A percentile compares a stretch with the other conserved stretches of the same genome.
Evolutionary conservation across 2,113 vertebrate genomes (phyloP).

Genomic region (Notarius quadriscutis): DNA sequence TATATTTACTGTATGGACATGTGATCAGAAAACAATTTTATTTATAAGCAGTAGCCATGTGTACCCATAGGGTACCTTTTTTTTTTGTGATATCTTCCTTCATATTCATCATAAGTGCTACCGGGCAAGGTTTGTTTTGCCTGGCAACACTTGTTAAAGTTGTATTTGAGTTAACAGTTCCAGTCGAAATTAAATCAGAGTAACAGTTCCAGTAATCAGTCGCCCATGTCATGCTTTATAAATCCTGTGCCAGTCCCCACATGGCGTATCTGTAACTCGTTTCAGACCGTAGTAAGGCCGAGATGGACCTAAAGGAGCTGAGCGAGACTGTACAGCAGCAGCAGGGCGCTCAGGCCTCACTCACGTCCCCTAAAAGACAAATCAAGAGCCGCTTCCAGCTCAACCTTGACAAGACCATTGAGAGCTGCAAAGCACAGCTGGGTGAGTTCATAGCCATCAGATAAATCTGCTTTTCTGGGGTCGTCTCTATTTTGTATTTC

Average conservation of each 20-base stretch:
- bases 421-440: constrained; percentile 95
- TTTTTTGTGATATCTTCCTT: too few relatives aligned
- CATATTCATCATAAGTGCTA: too few relatives aligned
- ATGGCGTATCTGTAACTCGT: neutral
- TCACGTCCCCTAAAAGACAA: constrained; percentile 90
- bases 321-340: constrained; percentile 93
- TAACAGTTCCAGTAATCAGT: too few relatives aligned
- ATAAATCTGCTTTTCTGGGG: neutral
- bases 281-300: constrained; percentile 93
- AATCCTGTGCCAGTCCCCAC: neutral
- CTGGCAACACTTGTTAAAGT: neutral
- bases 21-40: too few relatives aligned
- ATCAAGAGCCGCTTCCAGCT: constrained; percentile 94
- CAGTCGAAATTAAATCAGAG: neutral
- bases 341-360: constrained; percentile 75
- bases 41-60: too few relatives aligned
- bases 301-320: constrained; percentile 95
- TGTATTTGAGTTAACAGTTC: neutral
- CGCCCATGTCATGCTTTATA: neutral
- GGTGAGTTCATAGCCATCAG: constrained; percentile 70
- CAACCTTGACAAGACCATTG: constrained; percentile 98
- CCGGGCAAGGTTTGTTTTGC: too few relatives aligned
- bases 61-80: too few relatives aligned
- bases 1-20: too few relatives aligned
- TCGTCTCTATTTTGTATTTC: too few relatives aligned